Evolutionary conservation across 30 jellyfish, hydroid and myxozoan genomes (phyloP), one percentile per base, ranked within the genome.

Genomic region (Mastigias papua): DNA sequence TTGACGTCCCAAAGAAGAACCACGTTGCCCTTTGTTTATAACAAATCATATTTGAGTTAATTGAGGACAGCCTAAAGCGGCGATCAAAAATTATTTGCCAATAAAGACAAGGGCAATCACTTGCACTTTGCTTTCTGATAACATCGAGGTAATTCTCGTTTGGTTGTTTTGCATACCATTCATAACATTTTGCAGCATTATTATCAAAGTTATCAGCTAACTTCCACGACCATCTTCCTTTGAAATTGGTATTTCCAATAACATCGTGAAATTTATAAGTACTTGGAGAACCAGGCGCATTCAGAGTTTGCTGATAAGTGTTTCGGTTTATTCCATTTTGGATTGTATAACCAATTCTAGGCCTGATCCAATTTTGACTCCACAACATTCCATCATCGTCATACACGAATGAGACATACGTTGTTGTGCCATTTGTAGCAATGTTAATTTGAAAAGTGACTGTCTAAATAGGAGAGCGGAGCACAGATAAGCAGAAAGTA

Each of bases 211-310:
- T 72, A n/a, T 30, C 82, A 7, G 94, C 90, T 10, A 90, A 58
- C 54, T 81, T 74, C 88, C 86, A 90, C 35, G 48, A 10, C 94
- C 94, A 90, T 37, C 86, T 48, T 23, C 97, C 97, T 35, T 33
- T 28, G 60, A 15, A 31, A 5, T 78, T 72, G 2, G 97, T 76
- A 23, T 81, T 81, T 5, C 93, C 93, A 32, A 20, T 37, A 28
- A 73, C 66, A 27, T 48, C 79, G 48, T 90, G 94, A 65, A 71
- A 90, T 48, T 75, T 22, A 65, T 35, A 90, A 57, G 97, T 74
- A 19, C 26, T n/a, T 16, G 84, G 78, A 84, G 11, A 34, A n/a
- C 86, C 79, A 22, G 64, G 69, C 10, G 26, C 8, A 51, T 82
- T 82, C 1, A 82, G 78, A 23, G 6, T 16, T 49, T 25, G 6